A percentile compares a stretch with the other conserved stretches of the same genome.
phyloP scores from a whole-genome alignment of 2,888 invertebrate species.

The Rambutsinella grinnellia region DNA sequence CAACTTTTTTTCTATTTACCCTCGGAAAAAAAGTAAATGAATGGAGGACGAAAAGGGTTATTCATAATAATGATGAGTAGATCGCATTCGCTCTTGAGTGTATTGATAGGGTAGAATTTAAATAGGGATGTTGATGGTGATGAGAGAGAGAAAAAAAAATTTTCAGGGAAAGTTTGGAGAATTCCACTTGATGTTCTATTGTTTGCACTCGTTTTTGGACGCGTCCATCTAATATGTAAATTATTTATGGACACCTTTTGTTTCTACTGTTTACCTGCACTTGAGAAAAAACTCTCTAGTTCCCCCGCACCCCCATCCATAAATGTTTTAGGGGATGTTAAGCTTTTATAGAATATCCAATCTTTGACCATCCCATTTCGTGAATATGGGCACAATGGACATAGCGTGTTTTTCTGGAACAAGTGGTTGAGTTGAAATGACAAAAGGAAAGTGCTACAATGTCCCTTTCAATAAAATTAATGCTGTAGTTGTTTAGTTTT shows the following conservation, averaged over 20 bases:
- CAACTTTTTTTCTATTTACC: background rate
- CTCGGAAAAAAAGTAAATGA: background rate
- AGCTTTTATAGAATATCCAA: no score
- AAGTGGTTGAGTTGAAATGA: background rate
- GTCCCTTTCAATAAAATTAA: background rate
- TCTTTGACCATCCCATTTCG: background rate
- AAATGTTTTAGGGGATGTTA: no score
- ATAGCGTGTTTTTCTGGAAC: background rate
- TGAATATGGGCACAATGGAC: background rate
- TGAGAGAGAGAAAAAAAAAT: background rate
- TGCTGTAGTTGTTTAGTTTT: background rate
- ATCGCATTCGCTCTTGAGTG: background rate
- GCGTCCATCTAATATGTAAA: no score
- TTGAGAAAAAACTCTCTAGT: no score
- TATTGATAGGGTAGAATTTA: background rate
- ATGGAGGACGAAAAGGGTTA: background rate
- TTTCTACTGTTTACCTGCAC: background rate
- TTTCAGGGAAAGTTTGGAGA: no score
- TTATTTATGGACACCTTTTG: background rate
- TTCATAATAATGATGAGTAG: background rate
- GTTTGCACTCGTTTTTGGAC: no score
- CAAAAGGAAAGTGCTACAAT: background rate
- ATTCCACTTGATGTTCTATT: no score
- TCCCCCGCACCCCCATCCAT: background rate
- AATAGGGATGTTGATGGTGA: background rate